Evolutionary conservation across 1,140 invertebrate genomes (phyloP).

Genomic region (Gryllus bimaculatus): DNA sequence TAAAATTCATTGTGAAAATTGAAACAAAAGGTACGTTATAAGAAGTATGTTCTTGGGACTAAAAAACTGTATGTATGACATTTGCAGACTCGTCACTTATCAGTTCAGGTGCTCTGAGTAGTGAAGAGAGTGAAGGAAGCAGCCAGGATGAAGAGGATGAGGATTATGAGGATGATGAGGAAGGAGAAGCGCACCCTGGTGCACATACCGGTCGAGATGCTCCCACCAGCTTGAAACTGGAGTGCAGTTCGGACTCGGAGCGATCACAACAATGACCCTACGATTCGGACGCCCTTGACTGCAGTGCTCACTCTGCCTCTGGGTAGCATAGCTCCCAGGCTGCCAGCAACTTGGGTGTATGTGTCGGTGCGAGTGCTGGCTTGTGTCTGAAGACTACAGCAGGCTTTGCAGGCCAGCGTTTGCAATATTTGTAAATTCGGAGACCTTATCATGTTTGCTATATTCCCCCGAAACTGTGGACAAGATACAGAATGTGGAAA

Average conservation of each 20-base stretch:
- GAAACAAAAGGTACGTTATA: no score
- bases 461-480: no score
- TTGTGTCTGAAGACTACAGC: no score
- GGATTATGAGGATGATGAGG: constrained; percentile 18
- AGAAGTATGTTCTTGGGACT: neutral
- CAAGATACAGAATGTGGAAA: no score
- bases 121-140: constrained; percentile 22
- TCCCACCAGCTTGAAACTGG: neutral
- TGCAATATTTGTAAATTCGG: no score
- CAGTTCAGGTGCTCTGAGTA: constrained; percentile 19
- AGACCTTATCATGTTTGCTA: no score
- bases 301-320: neutral
- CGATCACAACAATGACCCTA: neutral
- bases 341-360: no score
- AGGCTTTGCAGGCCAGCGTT: no score
- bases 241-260: neutral
- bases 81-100: constrained; percentile 20
- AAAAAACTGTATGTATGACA: neutral
- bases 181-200: neutral
- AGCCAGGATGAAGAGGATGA: constrained; percentile 19
- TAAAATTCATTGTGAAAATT: no score
- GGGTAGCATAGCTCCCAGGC: neutral
- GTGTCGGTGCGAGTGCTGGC: no score
- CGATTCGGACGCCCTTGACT: neutral
- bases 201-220: neutral